Conservation (phyloP, 92 coral and sea anemone genomes). For the Phymanthus crucifer region DNA sequence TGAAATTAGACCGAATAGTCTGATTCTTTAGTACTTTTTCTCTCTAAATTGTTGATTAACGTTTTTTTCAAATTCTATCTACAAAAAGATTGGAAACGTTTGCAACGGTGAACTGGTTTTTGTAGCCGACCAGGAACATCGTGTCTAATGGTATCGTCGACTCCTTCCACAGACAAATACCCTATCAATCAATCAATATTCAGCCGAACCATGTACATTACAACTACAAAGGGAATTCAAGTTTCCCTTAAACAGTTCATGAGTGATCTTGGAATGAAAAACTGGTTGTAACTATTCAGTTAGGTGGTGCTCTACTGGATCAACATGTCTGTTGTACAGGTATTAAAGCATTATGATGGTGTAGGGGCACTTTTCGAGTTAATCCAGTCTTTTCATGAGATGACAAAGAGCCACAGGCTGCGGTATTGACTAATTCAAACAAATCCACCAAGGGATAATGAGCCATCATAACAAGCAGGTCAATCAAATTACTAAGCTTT, state of each 20-base stretch:
- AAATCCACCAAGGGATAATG: neutral
- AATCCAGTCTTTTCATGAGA: conserved; percentile 1
- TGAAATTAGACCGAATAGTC: neutral
- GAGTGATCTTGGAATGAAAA: neutral
- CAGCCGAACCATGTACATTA: neutral
- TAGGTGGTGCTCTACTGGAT: neutral
- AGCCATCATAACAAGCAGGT: neutral
- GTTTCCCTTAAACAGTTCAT: neutral
- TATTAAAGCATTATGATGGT: neutral
- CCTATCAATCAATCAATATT: neutral
- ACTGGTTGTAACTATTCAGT: conserved; percentile 6
- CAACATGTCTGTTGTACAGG: neutral
- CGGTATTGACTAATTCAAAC: conserved; percentile 3
- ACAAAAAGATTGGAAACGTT: no score
- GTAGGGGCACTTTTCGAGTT: neutral
- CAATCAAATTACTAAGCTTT: neutral
- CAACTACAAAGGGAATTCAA: neutral
- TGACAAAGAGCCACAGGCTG: conserved; percentile 2
- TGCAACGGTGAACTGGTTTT: no score
- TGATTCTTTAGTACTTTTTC: no score
- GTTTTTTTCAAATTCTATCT: no score
- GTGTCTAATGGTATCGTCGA: no score
- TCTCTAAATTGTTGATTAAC: neutral
- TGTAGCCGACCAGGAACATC: no score
- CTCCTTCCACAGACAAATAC: no score